Conservation (phyloP, 2,797 vertebrate genomes). For the Melanotaenia boesemani region DNA sequence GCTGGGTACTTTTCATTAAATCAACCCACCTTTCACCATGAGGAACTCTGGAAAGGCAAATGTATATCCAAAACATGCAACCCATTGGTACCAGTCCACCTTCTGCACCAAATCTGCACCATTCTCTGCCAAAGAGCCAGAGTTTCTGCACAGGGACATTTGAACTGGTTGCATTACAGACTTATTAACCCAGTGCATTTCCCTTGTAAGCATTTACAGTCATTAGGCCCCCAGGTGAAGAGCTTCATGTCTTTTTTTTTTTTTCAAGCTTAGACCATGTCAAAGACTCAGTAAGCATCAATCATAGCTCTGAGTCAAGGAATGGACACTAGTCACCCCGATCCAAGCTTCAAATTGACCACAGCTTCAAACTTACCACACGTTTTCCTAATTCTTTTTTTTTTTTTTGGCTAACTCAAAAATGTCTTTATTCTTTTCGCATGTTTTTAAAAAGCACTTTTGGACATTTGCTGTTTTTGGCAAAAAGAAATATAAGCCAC, state of each 20-base stretch:
- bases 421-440: not conserved
- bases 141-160: not conserved
- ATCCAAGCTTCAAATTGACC: not conserved
- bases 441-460: too few species aligned
- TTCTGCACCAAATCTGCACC: not conserved
- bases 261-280: not conserved
- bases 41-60: not conserved
- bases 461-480: not conserved
- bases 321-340: not conserved
- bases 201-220: not conserved
- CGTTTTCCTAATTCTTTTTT: not conserved
- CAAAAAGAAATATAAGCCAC: not conserved
- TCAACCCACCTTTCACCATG: not conserved
- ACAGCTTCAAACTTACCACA: not conserved
- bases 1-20: not conserved
- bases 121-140: not conserved
- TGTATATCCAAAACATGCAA: not conserved
- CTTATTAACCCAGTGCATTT: not conserved
- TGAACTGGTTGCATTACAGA: not conserved
- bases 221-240: not conserved
- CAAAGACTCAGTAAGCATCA: not conserved
- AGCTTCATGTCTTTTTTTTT: not conserved
- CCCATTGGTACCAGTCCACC: not conserved
- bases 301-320: not conserved
- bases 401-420: not conserved